Conservation (phyloP, 2,797 vertebrate species). For the Ataeniobius toweri region DNA sequence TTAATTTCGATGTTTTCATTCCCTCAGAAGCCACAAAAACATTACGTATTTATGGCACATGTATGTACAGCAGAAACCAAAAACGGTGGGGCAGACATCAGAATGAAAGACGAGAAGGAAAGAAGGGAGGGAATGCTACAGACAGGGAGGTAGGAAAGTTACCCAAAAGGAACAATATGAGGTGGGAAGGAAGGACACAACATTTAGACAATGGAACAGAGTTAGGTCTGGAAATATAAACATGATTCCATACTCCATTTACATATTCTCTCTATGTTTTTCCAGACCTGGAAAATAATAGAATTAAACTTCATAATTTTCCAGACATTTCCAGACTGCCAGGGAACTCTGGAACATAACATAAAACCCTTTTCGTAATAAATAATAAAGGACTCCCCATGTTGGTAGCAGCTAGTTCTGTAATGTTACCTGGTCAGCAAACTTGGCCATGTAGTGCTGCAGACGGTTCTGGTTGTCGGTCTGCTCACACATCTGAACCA, state of each 20-base stretch:
- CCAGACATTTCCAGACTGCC: neutral
- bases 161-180: too few species aligned
- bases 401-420: neutral
- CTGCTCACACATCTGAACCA: constrained; percentile 95
- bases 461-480: constrained; percentile 92
- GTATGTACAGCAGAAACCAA: neutral
- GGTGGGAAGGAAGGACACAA: too few species aligned
- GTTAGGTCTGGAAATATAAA: too few species aligned
- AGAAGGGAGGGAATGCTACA: neutral
- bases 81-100: too few species aligned
- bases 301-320: too few species aligned
- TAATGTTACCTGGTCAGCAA: constrained; percentile 88
- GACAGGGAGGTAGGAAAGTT: neutral
- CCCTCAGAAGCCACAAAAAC: neutral
- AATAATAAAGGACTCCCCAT: neutral
- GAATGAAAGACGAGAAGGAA: too few species aligned
- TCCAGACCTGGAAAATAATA: neutral
- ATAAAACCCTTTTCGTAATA: neutral
- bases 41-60: neutral
- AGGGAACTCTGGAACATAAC: neutral
- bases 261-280: neutral
- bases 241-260: too few species aligned
- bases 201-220: too few species aligned
- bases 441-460: constrained; percentile 94
- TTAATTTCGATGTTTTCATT: neutral